Conservation (phyloP, 2,888 invertebrate genomes). For the Imbricaverruca yamaguchii region DNA sequence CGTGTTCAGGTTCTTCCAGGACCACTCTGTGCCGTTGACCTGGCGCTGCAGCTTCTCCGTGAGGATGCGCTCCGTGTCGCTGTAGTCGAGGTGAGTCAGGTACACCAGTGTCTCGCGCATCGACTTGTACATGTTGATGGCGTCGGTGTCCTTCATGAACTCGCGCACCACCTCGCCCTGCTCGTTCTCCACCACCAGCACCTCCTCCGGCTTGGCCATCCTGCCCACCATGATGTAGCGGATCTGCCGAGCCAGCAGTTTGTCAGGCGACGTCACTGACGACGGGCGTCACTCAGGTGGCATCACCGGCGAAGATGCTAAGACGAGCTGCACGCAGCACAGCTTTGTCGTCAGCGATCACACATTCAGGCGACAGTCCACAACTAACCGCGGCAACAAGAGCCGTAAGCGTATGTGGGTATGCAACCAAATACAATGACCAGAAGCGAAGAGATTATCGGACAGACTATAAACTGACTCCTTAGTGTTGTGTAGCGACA, state of each 20-base stretch:
- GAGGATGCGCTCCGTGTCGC: slow-evolving; percentile 97
- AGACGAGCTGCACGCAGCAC: too few species aligned
- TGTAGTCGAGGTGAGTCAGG: slow-evolving; percentile 95
- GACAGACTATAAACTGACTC: too few species aligned
- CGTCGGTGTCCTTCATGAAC: slow-evolving; percentile 99
- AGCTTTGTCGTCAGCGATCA: too few species aligned
- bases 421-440: too few species aligned
- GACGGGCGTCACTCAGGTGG: neutral
- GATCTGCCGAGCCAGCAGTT: slow-evolving; percentile 47
- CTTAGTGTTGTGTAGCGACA: too few species aligned
- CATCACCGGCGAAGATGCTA: neutral
- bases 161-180: slow-evolving; percentile 98
- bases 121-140: slow-evolving; percentile 97
- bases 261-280: neutral
- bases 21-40: slow-evolving; percentile 97
- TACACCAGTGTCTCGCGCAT: slow-evolving; percentile 98
- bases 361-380: too few species aligned
- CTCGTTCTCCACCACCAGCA: slow-evolving; percentile 98
- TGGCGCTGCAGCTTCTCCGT: slow-evolving; percentile 96
- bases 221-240: slow-evolving; percentile 97
- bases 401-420: too few species aligned
- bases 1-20: slow-evolving; percentile 99
- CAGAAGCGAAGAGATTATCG: too few species aligned
- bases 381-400: too few species aligned
- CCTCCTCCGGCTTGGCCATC: slow-evolving; percentile 99